Evolutionary conservation across 2,888 invertebrate species (phyloP).

Genomic region (Cephus spinipes): DNA sequence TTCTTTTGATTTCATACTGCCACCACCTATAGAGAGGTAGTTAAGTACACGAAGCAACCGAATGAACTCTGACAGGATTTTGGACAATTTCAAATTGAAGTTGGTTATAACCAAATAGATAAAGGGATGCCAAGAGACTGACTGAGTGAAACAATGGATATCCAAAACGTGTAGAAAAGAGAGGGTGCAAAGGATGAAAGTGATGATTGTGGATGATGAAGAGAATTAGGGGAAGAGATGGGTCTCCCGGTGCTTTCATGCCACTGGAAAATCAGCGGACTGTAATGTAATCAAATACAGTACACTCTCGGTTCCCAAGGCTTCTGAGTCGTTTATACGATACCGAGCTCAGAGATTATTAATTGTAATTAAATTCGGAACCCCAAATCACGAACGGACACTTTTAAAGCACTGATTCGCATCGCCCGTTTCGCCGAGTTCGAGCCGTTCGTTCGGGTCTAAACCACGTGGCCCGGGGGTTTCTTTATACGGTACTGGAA

Average conservation of each 20-base stretch:
- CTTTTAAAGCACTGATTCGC: slow-evolving; percentile 48
- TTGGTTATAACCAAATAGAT: no score
- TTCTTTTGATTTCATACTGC: no score
- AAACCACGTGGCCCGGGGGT: neutral
- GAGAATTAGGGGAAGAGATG: neutral
- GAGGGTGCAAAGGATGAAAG: slow-evolving; percentile 11
- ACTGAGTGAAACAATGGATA: no score
- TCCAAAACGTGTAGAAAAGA: neutral
- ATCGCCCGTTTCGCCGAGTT: neutral
- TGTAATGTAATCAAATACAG: slow-evolving; percentile 50
- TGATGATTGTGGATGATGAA: slow-evolving; percentile 22
- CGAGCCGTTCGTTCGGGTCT: no score
- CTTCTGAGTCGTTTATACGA: slow-evolving; percentile 45
- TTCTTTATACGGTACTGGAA: neutral
- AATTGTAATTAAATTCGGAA: slow-evolving; percentile 60
- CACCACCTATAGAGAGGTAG: no score
- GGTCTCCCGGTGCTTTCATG: slow-evolving; percentile 13
- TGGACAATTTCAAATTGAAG: no score
- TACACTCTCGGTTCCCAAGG: slow-evolving; percentile 49
- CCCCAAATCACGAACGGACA: slow-evolving; percentile 43
- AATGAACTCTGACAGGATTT: no score
- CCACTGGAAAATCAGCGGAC: slow-evolving; percentile 44
- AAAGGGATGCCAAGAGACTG: no score
- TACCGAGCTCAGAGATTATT: slow-evolving; percentile 48
- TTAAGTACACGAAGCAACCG: no score